Percentiles rank a stretch among this genome's conserved stretches.
These are phyloP conservation scores for Drosophila anomelani DNA, from an alignment of 2,888 invertebrate genomes.

Conservation along the genomic window DNA sequence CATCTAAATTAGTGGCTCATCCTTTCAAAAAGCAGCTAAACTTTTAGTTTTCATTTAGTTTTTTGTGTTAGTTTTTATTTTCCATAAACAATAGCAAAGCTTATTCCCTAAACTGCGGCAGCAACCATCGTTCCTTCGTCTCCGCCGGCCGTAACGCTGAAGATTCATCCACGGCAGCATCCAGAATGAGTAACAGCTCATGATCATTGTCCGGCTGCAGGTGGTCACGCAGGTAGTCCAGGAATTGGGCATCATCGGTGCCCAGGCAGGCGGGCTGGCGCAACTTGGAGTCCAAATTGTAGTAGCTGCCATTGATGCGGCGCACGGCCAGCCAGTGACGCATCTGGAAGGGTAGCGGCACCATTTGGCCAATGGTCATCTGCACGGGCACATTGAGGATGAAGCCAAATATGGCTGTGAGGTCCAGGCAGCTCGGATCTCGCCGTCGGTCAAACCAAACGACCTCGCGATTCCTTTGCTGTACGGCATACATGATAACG, in stretches of 20 bases:
- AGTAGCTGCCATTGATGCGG: slow-evolving; percentile 30
- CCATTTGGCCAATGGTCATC: slow-evolving; percentile 16
- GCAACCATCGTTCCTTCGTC: slow-evolving; percentile 6
- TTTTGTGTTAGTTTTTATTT: background rate
- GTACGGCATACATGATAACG: slow-evolving; percentile 96
- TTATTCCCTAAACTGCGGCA: slow-evolving; percentile 31
- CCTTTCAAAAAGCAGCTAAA: background rate
- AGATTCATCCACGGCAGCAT: background rate
- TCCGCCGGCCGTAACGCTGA: background rate
- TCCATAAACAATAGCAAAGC: background rate
- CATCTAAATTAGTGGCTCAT: background rate
- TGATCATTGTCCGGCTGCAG: slow-evolving; percentile 24
- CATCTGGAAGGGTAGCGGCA: slow-evolving; percentile 23
- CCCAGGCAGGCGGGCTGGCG: slow-evolving; percentile 30
- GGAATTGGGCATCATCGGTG: slow-evolving; percentile 28
- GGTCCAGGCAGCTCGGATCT: slow-evolving; percentile 50
- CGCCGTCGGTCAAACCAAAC: slow-evolving; percentile 83
- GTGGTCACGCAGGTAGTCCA: slow-evolving; percentile 26
- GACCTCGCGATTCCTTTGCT: slow-evolving; percentile 92
- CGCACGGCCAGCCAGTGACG: slow-evolving; percentile 61
- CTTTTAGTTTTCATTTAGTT: background rate
- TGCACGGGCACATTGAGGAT: slow-evolving; percentile 37
- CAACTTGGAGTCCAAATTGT: slow-evolving; percentile 55
- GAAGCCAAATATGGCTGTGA: slow-evolving; percentile 49
- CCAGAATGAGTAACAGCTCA: slow-evolving; percentile 37